Percentiles rank a stretch among this genome's conserved stretches.
Evolutionary conservation across 2,888 invertebrate species (phyloP).

Genomic region (Clitarchus hookeri): DNA sequence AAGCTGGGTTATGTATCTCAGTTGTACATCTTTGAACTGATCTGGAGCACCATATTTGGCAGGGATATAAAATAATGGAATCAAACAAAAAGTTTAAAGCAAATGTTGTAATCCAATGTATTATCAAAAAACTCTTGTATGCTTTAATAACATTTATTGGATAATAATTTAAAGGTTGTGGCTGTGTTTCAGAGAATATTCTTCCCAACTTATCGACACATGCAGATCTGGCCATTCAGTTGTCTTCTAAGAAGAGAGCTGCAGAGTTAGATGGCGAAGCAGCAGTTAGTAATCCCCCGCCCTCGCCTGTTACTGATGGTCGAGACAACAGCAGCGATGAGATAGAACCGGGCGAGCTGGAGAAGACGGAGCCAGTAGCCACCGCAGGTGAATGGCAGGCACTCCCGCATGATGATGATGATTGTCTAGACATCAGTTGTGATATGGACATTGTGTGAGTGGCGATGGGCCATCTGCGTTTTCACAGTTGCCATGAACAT

Average conservation of each 20-base stretch:
- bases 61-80: too few relatives aligned
- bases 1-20: too few relatives aligned
- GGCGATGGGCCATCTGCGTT: background rate
- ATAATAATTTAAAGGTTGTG: background rate
- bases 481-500: too few relatives aligned
- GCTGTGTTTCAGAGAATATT: conserved; percentile 52
- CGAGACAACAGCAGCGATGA: conserved; percentile 65
- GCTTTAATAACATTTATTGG: too few relatives aligned
- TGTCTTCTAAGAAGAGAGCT: conserved; percentile 49
- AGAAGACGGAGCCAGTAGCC: background rate
- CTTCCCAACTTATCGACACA: conserved; percentile 67
- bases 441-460: conserved; percentile 17
- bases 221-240: conserved; percentile 58
- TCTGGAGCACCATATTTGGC: too few relatives aligned
- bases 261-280: conserved; percentile 56
- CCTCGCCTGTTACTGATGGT: conserved; percentile 78
- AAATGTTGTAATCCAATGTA: too few relatives aligned
- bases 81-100: too few relatives aligned
- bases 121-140: too few relatives aligned
- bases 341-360: background rate
- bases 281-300: conserved; percentile 71
- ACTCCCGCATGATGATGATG: background rate
- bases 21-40: too few relatives aligned
- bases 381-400: background rate
- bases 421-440: conserved; percentile 10